These are phyloP conservation scores for Gavia stellata DNA, from an alignment of 2,113 vertebrate species.

Conservation along the genomic window DNA sequence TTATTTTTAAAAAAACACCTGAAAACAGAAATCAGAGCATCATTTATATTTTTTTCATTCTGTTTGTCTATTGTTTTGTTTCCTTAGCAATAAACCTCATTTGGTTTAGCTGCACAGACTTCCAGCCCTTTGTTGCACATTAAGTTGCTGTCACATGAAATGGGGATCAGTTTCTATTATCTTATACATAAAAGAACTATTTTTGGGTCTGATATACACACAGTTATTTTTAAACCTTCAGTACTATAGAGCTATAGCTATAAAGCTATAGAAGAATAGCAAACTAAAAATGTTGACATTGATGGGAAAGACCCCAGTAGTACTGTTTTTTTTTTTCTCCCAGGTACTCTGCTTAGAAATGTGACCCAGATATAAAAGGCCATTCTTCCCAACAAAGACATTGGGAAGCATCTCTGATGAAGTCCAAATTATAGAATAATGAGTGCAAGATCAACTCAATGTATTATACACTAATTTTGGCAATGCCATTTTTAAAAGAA, in stretches of 20 bases:
- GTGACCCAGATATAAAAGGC: background rate
- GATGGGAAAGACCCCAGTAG: background rate
- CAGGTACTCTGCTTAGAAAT: background rate
- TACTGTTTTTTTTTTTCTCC: background rate
- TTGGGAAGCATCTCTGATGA: background rate
- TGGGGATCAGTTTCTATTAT: background rate
- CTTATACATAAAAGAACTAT: background rate
- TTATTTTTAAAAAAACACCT: background rate
- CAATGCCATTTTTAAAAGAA: background rate
- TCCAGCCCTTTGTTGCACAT: background rate
- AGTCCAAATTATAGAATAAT: background rate
- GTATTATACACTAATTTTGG: background rate
- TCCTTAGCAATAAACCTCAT: background rate
- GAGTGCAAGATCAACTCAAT: background rate
- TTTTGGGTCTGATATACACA: background rate
- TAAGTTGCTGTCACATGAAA: background rate
- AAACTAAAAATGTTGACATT: background rate
- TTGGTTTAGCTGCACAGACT: background rate
- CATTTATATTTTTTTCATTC: background rate
- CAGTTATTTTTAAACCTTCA: background rate
- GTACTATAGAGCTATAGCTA: background rate
- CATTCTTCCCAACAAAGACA: background rate
- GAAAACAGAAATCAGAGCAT: background rate
- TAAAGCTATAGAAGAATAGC: background rate
- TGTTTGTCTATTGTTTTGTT: background rate